phyloP scores from a whole-genome alignment of 2,888 invertebrate species.

The Aproaerema taeniolella region DNA sequence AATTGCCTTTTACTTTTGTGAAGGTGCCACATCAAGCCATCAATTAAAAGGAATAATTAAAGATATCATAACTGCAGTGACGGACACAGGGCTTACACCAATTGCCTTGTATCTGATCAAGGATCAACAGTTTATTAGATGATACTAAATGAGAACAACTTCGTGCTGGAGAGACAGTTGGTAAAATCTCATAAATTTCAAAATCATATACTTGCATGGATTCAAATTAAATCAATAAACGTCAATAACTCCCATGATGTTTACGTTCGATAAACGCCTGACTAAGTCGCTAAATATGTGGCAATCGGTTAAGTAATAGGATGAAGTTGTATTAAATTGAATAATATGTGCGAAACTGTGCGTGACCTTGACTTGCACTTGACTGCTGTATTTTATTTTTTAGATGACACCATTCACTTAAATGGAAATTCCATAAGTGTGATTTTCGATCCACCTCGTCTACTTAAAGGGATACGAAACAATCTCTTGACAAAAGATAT shows the following conservation, averaged over 20 bases:
- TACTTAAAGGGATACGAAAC: slow-evolving; percentile 15
- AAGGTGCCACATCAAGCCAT: no score
- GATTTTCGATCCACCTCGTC: slow-evolving; percentile 13
- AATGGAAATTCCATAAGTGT: slow-evolving; percentile 1
- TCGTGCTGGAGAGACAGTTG: background rate
- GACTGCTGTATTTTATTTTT: background rate
- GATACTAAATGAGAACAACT: background rate
- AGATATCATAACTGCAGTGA: no score
- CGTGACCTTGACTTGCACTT: background rate
- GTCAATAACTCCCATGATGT: no score
- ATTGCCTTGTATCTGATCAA: slow-evolving; percentile 1
- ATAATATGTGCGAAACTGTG: background rate
- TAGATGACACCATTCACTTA: slow-evolving; percentile 1
- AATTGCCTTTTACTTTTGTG: no score
- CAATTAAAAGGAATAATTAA: no score
- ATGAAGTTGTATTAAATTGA: background rate
- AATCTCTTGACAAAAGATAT: slow-evolving; percentile 12
- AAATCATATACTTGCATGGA: no score
- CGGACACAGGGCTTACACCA: no score
- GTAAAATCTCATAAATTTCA: background rate
- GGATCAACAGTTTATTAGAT: background rate
- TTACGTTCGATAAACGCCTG: no score
- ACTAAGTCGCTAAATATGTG: no score
- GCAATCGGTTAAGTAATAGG: background rate
- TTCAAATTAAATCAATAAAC: no score